phyloP scores from a whole-genome alignment of 2,113 vertebrate genomes.

The Rhabdornis inornatus region DNA sequence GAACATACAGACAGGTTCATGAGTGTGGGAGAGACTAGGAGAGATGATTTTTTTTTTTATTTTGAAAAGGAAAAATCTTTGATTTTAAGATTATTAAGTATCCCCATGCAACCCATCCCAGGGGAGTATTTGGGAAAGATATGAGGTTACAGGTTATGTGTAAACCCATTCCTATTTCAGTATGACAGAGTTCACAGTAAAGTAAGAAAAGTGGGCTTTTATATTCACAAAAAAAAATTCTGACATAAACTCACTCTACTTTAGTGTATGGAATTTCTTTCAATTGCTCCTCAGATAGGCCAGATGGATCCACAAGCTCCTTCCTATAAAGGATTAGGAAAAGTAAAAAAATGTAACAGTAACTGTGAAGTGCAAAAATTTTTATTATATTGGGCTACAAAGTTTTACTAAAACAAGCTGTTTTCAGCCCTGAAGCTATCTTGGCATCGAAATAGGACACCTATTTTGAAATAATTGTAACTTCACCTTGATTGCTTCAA shows the following conservation, averaged over 20 bases:
- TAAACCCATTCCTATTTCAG: not conserved
- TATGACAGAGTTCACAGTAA: not conserved
- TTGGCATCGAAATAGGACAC: not conserved
- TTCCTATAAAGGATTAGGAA: conserved; percentile 72
- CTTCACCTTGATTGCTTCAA: not conserved
- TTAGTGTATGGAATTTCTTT: conserved; percentile 92
- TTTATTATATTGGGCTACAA: not conserved
- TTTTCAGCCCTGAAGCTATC: not conserved
- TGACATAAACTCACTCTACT: conserved; percentile 80
- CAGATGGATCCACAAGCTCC: conserved; percentile 86
- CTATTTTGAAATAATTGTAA: not conserved
- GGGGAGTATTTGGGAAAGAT: not conserved
- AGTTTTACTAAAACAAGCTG: not conserved
- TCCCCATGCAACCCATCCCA: not conserved
- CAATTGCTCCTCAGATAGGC: conserved; percentile 84
- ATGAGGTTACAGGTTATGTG: not conserved
- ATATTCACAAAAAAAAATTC: not conserved
- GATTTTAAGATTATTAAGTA: not conserved
- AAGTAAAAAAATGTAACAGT: not conserved
- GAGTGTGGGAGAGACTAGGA: not conserved
- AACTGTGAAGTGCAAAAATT: not conserved
- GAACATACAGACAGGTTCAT: not conserved
- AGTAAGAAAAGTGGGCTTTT: not conserved
- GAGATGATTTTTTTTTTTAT: not conserved
- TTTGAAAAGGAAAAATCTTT: not conserved